phyloP scores from a whole-genome alignment of 2,888 invertebrate genomes.

The Drosophila kuntzei region DNA sequence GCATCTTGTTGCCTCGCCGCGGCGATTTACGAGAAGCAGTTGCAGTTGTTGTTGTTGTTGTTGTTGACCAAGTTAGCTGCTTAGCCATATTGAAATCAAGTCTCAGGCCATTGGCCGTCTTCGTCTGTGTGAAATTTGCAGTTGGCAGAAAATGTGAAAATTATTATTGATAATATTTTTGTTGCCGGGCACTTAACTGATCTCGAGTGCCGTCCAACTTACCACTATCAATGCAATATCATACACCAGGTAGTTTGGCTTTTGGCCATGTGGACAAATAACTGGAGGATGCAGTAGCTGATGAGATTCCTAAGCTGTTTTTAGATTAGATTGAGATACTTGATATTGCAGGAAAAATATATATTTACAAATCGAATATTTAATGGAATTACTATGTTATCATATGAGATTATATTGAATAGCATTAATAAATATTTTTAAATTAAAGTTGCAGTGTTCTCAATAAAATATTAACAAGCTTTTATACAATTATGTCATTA shows the following conservation, averaged over 20 bases:
- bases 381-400: not conserved
- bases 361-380: not conserved
- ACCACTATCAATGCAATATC: constrained; percentile 2
- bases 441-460: no score
- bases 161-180: constrained; percentile 76
- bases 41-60: constrained; percentile 32
- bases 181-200: constrained; percentile 62
- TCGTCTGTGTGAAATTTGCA: constrained; percentile 51
- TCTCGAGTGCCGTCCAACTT: constrained; percentile 32
- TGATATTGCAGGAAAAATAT: not conserved
- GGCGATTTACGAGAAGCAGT: constrained; percentile 75
- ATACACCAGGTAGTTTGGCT: constrained; percentile 19
- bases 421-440: no score
- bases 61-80: constrained; percentile 53
- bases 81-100: constrained; percentile 62
- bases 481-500: no score
- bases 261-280: constrained; percentile 26
- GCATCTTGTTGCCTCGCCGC: constrained; percentile 18
- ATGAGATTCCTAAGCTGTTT: constrained; percentile 3
- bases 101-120: constrained; percentile 26
- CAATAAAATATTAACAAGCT: no score
- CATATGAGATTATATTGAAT: no score
- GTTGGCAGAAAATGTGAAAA: constrained; percentile 68
- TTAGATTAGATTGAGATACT: not conserved
- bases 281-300: not conserved